These are phyloP conservation scores for Musca domestica DNA, from an alignment of 1,140 invertebrate genomes.

Conservation along the genomic window DNA sequence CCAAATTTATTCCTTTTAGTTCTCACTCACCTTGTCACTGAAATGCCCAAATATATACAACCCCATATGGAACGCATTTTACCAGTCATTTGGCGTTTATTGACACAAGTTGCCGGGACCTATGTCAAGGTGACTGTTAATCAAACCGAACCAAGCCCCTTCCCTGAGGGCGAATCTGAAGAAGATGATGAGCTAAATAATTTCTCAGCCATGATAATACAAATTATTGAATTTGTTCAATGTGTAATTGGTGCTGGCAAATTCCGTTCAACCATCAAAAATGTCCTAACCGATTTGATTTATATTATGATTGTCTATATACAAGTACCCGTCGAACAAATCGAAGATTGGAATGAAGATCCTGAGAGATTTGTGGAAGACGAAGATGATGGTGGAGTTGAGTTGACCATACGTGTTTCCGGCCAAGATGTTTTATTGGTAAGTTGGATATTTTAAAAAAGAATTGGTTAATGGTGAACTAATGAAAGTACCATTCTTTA, in stretches of 20 bases:
- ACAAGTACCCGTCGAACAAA: conserved; percentile 71
- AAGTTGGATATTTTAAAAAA: conserved; percentile 34
- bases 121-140: conserved; percentile 52
- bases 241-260: conserved; percentile 63
- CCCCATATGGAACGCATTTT: conserved; percentile 67
- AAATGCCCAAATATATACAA: conserved; percentile 66
- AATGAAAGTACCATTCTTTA: conserved; percentile 22
- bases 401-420: conserved; percentile 73
- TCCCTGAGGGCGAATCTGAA: conserved; percentile 35
- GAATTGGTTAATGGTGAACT: neutral
- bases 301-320: conserved; percentile 68
- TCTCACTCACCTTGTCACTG: conserved; percentile 64
- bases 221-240: conserved; percentile 74
- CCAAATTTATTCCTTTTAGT: conserved; percentile 36
- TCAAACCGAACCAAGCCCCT: conserved; percentile 43
- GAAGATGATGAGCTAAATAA: conserved; percentile 66
- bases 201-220: conserved; percentile 73
- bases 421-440: conserved; percentile 68
- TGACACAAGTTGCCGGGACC: conserved; percentile 67
- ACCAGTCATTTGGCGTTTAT: conserved; percentile 68
- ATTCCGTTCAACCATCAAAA: conserved; percentile 64
- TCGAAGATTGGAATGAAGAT: conserved; percentile 67
- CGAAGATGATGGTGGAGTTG: conserved; percentile 70
- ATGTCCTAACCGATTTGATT: conserved; percentile 68
- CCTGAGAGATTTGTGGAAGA: conserved; percentile 77